Evolutionary conservation across 37 sponge, comb jelly and placozoan species (phyloP).

Genomic region (Geodia barretti): DNA sequence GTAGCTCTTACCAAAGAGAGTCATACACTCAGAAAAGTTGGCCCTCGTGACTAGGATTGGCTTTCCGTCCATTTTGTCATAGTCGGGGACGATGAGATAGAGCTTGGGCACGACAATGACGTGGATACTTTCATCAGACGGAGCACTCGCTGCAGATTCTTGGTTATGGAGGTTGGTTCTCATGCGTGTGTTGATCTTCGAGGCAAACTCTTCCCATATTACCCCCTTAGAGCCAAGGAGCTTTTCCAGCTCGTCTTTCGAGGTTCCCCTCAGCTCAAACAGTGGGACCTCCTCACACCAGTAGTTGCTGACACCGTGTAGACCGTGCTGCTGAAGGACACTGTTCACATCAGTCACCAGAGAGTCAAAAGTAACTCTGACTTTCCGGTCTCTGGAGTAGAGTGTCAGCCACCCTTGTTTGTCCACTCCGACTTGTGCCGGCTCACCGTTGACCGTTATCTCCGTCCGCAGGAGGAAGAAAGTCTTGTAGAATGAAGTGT

Average conservation of each 20-base stretch:
- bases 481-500: neutral
- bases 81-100: neutral
- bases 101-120: neutral
- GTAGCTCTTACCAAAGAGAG: neutral
- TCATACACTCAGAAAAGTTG: neutral
- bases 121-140: neutral
- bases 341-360: neutral
- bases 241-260: neutral
- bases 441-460: neutral
- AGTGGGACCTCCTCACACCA: constrained; percentile 13
- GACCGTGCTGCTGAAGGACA: neutral
- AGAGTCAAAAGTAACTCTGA: neutral
- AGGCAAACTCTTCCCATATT: neutral
- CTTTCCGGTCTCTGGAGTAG: neutral
- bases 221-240: neutral
- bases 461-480: neutral
- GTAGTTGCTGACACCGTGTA: constrained; percentile 9
- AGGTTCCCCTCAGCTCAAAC: neutral
- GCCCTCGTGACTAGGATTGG: neutral
- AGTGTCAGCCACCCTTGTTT: neutral
- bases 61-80: neutral
- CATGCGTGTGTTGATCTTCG: neutral
- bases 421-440: neutral
- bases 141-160: neutral
- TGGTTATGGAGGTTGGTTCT: neutral